These are phyloP conservation scores for Heliconius ismenius DNA, from an alignment of 2,888 invertebrate genomes.

Conservation along the genomic window DNA sequence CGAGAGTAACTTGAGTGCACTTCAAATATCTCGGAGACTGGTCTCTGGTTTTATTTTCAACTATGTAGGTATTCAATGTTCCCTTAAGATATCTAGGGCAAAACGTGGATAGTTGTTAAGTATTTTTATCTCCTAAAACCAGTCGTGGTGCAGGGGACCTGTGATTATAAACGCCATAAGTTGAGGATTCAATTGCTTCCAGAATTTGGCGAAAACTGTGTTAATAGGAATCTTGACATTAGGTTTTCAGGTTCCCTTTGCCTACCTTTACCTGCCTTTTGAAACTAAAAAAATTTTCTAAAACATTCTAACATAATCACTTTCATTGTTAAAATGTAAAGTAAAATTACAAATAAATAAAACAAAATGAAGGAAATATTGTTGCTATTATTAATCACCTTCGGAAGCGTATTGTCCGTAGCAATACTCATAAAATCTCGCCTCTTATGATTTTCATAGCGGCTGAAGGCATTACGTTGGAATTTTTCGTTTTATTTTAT, in stretches of 20 bases:
- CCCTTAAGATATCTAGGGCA: neutral
- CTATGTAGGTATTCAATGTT: neutral
- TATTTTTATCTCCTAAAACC: no score
- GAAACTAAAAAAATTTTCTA: neutral
- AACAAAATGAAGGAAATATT: conserved; percentile 24
- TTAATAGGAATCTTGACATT: no score
- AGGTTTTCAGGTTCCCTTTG: no score
- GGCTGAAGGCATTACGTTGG: conserved; percentile 72
- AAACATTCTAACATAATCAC: neutral
- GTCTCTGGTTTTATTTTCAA: conserved; percentile 1
- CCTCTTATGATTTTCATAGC: conserved; percentile 80
- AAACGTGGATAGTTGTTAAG: no score
- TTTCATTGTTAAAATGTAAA: neutral
- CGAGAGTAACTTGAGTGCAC: conserved; percentile 8
- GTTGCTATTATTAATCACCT: conserved; percentile 69
- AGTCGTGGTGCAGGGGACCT: no score
- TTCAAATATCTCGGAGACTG: neutral
- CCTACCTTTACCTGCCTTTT: no score
- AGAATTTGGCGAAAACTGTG: no score
- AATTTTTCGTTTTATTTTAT: conserved; percentile 83
- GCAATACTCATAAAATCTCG: conserved; percentile 75
- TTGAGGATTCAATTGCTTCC: no score
- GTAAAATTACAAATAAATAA: conserved; percentile 21
- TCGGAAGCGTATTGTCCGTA: conserved; percentile 60
- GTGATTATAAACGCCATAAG: neutral